Evolutionary conservation across 1,140 invertebrate species (phyloP), one percentile per base, ranked within the genome.

Genomic region (Ips nitidus): DNA sequence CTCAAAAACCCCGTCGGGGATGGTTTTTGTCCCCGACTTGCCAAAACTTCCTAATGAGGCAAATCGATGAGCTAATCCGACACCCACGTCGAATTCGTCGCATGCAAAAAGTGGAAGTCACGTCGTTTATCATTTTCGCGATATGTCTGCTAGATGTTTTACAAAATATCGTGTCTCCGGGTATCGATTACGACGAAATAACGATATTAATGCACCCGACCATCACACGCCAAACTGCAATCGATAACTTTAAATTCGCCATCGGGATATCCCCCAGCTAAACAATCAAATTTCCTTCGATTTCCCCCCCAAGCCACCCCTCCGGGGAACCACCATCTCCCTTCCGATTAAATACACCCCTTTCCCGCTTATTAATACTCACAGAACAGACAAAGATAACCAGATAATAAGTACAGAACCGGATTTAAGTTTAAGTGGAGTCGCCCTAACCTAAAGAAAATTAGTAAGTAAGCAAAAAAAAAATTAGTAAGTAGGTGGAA

Each of bases 261-360:
- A 53, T 22, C 53, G 38, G 53, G 63, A 66, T 66, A 66, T 66
- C 53, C 52, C 63, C 63, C 41, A 40, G 41, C 45, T 7, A 53
- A 41, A 68, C 66, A 68, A 68, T 68, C 66, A 68, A 60, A 68
- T 68, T 68, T 68, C 66, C 66, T 68, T 68, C 57, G 47, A 68
- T 68, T 68, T 66, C 43, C 50, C 2, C 45, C 56, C 3, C 42
- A 42, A 41, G 37, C 37, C 47, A 4, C 47, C 57, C 66, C 36
- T 22, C 22, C 22, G 22, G 22, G 22, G 22, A 22, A 22, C 22
- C 22, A 22, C 22, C 22, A 22, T 22, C 22, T 22, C 22, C 22
- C 22, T 22, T 22, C 22, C 45, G 45, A 38, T 52, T 42, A 59
- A 45, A 58, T 50, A 39, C 45, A 57, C 56, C 57, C 56, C 66